Evolutionary conservation across 2,113 vertebrate genomes (phyloP).

Genomic region (Stercorarius parasiticus): DNA sequence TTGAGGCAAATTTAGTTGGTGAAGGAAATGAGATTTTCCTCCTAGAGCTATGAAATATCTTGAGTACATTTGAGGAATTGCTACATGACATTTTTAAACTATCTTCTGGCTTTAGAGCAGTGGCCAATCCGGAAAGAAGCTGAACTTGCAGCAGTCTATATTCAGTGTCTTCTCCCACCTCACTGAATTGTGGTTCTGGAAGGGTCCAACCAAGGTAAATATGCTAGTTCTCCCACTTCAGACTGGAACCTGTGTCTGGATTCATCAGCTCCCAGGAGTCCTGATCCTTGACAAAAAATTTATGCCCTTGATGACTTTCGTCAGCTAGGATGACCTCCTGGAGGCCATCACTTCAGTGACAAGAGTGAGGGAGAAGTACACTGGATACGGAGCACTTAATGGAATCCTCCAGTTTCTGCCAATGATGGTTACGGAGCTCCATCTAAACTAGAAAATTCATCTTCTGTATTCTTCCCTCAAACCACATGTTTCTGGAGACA

Average conservation of each 20-base stretch:
- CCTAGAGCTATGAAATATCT: neutral
- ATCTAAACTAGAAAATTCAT: neutral
- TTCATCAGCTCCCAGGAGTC: neutral
- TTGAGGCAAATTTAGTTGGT: neutral
- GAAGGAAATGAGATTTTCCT: neutral
- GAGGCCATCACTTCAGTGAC: neutral
- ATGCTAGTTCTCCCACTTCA: neutral
- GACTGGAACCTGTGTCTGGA: neutral
- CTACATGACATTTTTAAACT: neutral
- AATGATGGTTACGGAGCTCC: neutral
- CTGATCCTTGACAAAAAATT: neutral
- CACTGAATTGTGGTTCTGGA: neutral
- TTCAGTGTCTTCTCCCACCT: neutral
- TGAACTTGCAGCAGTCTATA: neutral
- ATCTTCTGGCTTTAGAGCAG: neutral
- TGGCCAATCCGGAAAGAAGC: neutral
- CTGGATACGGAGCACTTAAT: neutral
- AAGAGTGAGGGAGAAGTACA: neutral
- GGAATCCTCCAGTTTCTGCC: neutral
- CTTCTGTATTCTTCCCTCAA: neutral
- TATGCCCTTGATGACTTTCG: neutral
- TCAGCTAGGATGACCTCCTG: neutral
- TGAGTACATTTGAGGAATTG: neutral
- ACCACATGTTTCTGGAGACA: neutral
- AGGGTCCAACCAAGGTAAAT: neutral